phyloP scores from a whole-genome alignment of 2,888 invertebrate genomes.

The Pharmacophagus antenor region DNA sequence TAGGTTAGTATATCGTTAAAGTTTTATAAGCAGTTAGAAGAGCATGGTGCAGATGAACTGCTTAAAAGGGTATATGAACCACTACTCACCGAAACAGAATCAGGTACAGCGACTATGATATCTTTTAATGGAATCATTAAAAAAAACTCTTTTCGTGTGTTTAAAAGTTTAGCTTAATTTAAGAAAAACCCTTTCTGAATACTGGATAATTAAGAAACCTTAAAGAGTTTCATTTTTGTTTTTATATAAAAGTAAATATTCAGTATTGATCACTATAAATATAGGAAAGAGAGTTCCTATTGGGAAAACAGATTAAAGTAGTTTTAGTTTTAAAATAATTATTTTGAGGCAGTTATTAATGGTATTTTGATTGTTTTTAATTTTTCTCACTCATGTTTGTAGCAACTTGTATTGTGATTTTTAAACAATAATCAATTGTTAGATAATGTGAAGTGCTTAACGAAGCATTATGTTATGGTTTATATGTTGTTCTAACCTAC shows the following conservation, averaged over 20 bases:
- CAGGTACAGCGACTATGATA: constrained; percentile 80
- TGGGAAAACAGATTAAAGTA: too few relatives aligned
- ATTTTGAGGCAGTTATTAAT: too few relatives aligned
- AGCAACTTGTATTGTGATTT: not conserved
- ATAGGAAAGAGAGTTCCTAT: too few relatives aligned
- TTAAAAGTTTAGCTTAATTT: too few relatives aligned
- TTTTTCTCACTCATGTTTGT: not conserved
- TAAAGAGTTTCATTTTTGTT: too few relatives aligned
- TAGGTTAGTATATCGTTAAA: constrained; percentile 99
- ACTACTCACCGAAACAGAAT: constrained; percentile 91
- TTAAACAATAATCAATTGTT: not conserved
- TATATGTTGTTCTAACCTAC: constrained; percentile 16
- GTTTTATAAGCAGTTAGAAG: constrained; percentile 98
- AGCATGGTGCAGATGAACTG: constrained; percentile 98
- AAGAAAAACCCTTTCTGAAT: too few relatives aligned
- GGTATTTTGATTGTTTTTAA: too few relatives aligned
- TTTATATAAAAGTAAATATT: too few relatives aligned
- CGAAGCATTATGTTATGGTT: constrained; percentile 18
- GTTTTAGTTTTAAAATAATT: too few relatives aligned
- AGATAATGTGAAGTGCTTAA: not conserved
- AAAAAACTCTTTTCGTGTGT: not conserved
- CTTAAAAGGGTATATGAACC: constrained; percentile 95
- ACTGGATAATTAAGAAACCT: too few relatives aligned
- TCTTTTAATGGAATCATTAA: not conserved
- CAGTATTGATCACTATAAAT: too few relatives aligned